Percentiles rank a stretch among this genome's conserved stretches.
phyloP scores from a whole-genome alignment of 2,888 invertebrate species.

The Apoda limacodes region DNA sequence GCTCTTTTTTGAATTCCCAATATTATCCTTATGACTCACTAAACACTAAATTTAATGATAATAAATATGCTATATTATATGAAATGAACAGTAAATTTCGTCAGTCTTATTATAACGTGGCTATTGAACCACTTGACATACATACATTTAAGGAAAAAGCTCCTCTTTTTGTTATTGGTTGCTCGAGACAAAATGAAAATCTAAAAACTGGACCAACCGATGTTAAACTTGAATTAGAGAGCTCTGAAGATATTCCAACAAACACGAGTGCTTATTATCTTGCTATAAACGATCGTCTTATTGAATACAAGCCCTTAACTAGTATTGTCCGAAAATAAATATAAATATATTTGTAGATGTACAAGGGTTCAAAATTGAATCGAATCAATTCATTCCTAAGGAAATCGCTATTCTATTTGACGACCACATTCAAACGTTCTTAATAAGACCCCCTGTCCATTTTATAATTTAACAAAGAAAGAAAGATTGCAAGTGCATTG shows the following conservation, averaged over 20 bases:
- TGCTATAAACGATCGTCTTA: constrained; percentile 6
- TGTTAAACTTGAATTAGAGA: constrained; percentile 23
- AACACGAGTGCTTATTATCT: constrained; percentile 7
- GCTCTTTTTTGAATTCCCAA: constrained; percentile 20
- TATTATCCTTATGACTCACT: constrained; percentile 24
- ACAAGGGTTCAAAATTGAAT: too few relatives aligned
- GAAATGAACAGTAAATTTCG: constrained; percentile 21
- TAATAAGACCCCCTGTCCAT: too few relatives aligned
- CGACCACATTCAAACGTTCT: too few relatives aligned
- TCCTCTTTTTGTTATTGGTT: constrained; percentile 23
- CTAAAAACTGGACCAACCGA: constrained; percentile 22
- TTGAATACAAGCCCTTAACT: constrained; percentile 5
- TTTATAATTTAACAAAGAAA: too few relatives aligned
- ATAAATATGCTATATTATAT: constrained; percentile 21
- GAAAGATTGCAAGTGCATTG: too few relatives aligned
- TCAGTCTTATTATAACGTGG: constrained; percentile 22
- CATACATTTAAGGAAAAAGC: too few relatives aligned
- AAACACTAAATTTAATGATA: constrained; percentile 19
- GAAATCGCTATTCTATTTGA: too few relatives aligned
- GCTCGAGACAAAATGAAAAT: constrained; percentile 22
- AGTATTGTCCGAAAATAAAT: constrained; percentile 5
- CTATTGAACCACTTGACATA: constrained; percentile 18
- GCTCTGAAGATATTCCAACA: constrained; percentile 14
- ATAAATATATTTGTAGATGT: constrained; percentile 3
- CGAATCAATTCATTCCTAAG: too few relatives aligned